A percentile compares a stretch with the other conserved stretches of the same genome.
Evolutionary conservation across 2,888 invertebrate species (phyloP).

Genomic region (Stomorhina lunata): DNA sequence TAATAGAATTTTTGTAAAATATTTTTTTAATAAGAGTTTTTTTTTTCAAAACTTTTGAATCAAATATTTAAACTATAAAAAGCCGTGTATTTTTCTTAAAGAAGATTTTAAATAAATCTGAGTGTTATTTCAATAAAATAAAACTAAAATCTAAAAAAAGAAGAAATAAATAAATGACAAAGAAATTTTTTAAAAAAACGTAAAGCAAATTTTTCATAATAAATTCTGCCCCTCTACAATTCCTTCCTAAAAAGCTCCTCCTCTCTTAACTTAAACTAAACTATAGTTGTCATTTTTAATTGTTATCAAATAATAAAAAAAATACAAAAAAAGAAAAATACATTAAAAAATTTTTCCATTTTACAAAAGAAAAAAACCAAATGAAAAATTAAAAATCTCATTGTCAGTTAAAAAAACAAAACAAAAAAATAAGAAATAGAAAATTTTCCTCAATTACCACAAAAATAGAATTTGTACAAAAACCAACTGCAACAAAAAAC

Average conservation of each 20-base stretch:
- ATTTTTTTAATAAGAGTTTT: constrained; percentile 46
- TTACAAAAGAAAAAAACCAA: constrained; percentile 38
- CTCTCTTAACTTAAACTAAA: constrained; percentile 27
- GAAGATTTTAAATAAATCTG: constrained; percentile 38
- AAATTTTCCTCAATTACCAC: constrained; percentile 58
- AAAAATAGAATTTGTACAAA: constrained; percentile 66
- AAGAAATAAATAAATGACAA: neutral
- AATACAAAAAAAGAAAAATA: constrained; percentile 37
- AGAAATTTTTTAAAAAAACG: constrained; percentile 33
- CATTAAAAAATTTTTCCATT: constrained; percentile 65
- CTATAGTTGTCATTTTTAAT: constrained; percentile 58
- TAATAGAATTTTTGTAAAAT: constrained; percentile 14
- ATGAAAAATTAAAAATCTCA: constrained; percentile 70
- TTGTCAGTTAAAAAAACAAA: constrained; percentile 70
- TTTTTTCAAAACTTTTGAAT: constrained; percentile 67
- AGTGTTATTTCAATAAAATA: constrained; percentile 48
- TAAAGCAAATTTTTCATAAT: constrained; percentile 37
- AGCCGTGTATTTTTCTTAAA: constrained; percentile 49
- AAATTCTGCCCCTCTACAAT: constrained; percentile 48
- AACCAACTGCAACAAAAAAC: neutral
- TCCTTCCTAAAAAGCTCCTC: constrained; percentile 34
- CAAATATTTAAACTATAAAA: constrained; percentile 49
- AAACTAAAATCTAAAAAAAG: neutral
- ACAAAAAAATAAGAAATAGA: too few species aligned
- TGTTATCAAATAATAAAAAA: constrained; percentile 39